phyloP scores from a whole-genome alignment of 2,888 invertebrate genomes.

The Teleiodes luculella region DNA sequence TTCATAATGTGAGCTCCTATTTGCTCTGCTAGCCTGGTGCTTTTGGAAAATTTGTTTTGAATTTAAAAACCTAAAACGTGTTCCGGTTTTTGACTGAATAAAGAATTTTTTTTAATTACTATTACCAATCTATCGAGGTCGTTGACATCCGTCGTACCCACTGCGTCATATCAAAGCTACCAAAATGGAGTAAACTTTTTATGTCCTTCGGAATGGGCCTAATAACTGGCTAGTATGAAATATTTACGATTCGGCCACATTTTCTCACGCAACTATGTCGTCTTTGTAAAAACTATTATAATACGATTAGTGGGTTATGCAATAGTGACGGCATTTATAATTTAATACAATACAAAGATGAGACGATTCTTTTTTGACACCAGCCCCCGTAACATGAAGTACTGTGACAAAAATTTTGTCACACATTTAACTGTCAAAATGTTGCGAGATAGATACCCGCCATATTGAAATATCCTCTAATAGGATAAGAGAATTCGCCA shows the following conservation, averaged over 20 bases:
- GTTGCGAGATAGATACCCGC: too few species aligned
- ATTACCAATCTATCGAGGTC: too few species aligned
- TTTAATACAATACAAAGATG: too few species aligned
- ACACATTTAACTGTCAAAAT: too few species aligned
- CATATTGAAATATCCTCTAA: too few species aligned
- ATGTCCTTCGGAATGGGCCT: background rate
- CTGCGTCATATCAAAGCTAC: background rate
- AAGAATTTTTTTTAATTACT: background rate
- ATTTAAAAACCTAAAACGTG: background rate
- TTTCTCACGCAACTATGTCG: background rate
- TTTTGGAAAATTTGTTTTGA: background rate
- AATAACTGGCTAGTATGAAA: background rate
- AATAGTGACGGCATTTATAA: too few species aligned
- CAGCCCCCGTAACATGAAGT: too few species aligned
- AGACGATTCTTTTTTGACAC: too few species aligned
- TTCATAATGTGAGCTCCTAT: slow-evolving; percentile 8
- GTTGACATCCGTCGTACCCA: background rate
- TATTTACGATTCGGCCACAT: background rate
- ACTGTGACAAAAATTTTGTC: too few species aligned
- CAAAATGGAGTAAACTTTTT: background rate
- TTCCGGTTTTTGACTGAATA: too few species aligned
- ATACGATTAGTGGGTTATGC: too few species aligned
- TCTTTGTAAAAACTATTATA: background rate
- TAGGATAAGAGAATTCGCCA: too few species aligned
- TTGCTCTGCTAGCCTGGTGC: slow-evolving; percentile 1